Percentiles rank a stretch among this genome's conserved stretches.
phyloP scores from a whole-genome alignment of 2,888 invertebrate species.

The Toxonevra muliebris region DNA sequence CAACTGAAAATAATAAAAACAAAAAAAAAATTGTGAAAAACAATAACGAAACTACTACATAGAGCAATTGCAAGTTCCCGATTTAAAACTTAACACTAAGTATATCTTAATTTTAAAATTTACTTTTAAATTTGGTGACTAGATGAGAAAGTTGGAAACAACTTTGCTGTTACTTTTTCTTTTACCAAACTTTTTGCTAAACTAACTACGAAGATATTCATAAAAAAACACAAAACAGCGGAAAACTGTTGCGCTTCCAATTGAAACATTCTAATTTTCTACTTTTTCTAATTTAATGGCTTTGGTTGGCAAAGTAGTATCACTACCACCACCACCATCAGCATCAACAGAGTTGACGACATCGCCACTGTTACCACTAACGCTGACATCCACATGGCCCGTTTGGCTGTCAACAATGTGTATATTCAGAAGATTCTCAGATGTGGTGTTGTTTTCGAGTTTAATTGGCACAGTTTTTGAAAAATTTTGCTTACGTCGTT shows the following conservation, averaged over 20 bases:
- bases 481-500: slow-evolving; percentile 49
- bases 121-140: background rate
- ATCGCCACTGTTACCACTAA: background rate
- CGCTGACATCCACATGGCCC: background rate
- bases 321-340: slow-evolving; percentile 41
- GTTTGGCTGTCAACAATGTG: slow-evolving; percentile 48
- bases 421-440: slow-evolving; percentile 42
- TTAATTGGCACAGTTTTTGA: slow-evolving; percentile 39
- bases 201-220: background rate
- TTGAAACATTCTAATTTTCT: slow-evolving; percentile 41
- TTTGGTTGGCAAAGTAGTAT: slow-evolving; percentile 44
- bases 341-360: slow-evolving; percentile 15
- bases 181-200: background rate
- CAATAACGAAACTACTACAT: background rate
- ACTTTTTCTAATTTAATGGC: slow-evolving; percentile 56
- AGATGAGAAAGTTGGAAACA: background rate
- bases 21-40: no score
- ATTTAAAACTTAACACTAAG: background rate
- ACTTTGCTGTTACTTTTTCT: background rate
- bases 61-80: background rate
- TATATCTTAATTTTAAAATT: background rate
- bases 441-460: slow-evolving; percentile 31
- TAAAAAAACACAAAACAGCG: background rate
- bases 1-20: no score
- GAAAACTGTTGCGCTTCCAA: background rate